Base-by-base conservation (phyloP, 2,888 invertebrate genomes). In the Microctonus brassicae region DNA sequence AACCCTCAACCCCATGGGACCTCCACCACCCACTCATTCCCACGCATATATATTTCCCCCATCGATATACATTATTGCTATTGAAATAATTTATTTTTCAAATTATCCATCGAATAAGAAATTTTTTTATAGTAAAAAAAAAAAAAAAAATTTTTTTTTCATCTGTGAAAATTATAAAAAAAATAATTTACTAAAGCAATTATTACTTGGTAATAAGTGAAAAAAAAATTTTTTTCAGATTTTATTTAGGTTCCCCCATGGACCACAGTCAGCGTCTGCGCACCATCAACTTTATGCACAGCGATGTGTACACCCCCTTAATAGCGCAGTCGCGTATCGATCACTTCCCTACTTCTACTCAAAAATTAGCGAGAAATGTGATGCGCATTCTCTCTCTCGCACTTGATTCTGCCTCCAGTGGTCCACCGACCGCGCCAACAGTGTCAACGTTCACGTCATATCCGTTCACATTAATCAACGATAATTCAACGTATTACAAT, bases 371-470 rank as follows among this genome's bases (percentile, higher is more conserved):
- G 62, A 60, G 58, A 52, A 17, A 17, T 47, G 47, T 47, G 47
- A 47, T n/a, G 47, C 20, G 20, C 47, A 47, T n/a, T 47, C 47
- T 47, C 65, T 67, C 66, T 74, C 65, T 67, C 66, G 73, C 78
- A 79, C 78, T 77, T 76, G 75, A 76, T 80, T 76, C 76, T 75
- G 78, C 81, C 79, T 80, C 82, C 84, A 85, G 85, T 85, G 85
- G 84, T 85, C 84, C 84, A 82, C 80, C 78, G 83, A 81, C 84
- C 81, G 82, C 79, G 80, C 80, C 79, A 79, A 74, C 81, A 78
- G 75, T 47, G 47, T 17, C 47, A 47, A 7, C 47, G 47, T 75
- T 76, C 42, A 84, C 80, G 80, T 79, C 78, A 81, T 76, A 78
- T 77, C 78, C 78, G 77, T 75, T 69, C 70, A 65, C 75, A 65